Evolutionary conservation across 2,888 invertebrate species (phyloP), one percentile per base, ranked within the genome.

Genomic region (Eudemis profundana): DNA sequence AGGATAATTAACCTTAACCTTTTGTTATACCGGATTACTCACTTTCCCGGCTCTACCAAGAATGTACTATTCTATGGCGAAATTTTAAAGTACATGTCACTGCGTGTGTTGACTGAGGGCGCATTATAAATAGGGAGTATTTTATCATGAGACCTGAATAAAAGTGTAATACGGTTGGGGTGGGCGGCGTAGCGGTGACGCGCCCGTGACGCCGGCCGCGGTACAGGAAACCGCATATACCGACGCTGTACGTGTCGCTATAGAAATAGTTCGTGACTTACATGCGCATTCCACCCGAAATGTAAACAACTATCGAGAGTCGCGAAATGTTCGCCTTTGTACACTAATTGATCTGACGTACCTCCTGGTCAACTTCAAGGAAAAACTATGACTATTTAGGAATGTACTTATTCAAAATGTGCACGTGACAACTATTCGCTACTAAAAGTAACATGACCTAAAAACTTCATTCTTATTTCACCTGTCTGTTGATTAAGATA

Each of bases 261-360:
- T 88, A 81, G 80, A 89, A 90, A 90, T 90, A 91, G 88, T 89
- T 72, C 72, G 83, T 89, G 86, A 87, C 82, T 84, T 84, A 85
- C 80, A 84, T 78, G 79, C 72, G 69, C 75, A 82, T 86, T 82
- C 83, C 81, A 71, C 69, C 75, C 78, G 75, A 82, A 76, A 80
- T 79, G 80, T 84, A 84, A 86, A 85, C 82, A 86, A 83, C 84
- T 77, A 74, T 59, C 23, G 27, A 44, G 57, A 57, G 44, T 42
- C 44, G 44, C 44, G 44, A 33, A 33, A 62, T 17, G 50, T 63
- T 49, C 12, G 17, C 49, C 33, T 47, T 50, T 29, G 21, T 51
- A 54, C n/a, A n/a, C 3, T 19, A 44, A 46, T 53, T 53, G 21
- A 38, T 38, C n/a, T 46, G 44, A 21, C 44, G 21, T 44, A n/a